A percentile compares a stretch with the other conserved stretches of the same genome.
phyloP scores from a whole-genome alignment of 2,797 vertebrate genomes.

The Odontamblyopus rebecca region DNA sequence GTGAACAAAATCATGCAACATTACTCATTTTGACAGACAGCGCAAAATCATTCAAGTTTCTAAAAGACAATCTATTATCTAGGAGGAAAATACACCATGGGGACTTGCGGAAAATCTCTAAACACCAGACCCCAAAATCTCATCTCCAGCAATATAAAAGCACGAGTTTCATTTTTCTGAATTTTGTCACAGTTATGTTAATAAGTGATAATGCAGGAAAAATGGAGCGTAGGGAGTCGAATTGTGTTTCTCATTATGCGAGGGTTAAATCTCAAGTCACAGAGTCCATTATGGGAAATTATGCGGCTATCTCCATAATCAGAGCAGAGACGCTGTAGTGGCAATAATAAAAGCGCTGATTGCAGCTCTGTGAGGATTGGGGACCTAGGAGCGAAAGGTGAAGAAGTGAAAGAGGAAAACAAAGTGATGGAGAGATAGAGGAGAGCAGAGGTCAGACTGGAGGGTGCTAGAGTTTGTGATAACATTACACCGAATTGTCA shows the following conservation, averaged over 20 bases:
- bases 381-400: conserved; percentile 16
- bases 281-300: conserved; percentile 66
- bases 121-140: conserved; percentile 40
- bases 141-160: conserved; percentile 39
- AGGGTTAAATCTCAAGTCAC: conserved; percentile 60
- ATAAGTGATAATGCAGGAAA: conserved; percentile 41
- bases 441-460: conserved; percentile 11
- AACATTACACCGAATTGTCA: not conserved
- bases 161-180: conserved; percentile 12
- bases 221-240: conserved; percentile 2
- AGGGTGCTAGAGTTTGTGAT: not conserved
- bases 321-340: conserved; percentile 42
- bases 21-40: conserved; percentile 48
- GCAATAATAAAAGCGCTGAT: conserved; percentile 60
- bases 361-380: conserved; percentile 35
- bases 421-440: conserved; percentile 1
- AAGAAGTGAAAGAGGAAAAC: conserved; percentile 4
- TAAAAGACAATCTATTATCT: conserved; percentile 43
- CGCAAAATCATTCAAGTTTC: conserved; percentile 42
- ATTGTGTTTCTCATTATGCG: conserved; percentile 49
- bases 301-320: conserved; percentile 58
- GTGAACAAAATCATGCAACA: conserved; percentile 26
- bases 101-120: conserved; percentile 30
- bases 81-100: conserved; percentile 27
- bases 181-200: conserved; percentile 42